Evolutionary conservation across 2,888 invertebrate species (phyloP).

Genomic region (Girardia tigrina): DNA sequence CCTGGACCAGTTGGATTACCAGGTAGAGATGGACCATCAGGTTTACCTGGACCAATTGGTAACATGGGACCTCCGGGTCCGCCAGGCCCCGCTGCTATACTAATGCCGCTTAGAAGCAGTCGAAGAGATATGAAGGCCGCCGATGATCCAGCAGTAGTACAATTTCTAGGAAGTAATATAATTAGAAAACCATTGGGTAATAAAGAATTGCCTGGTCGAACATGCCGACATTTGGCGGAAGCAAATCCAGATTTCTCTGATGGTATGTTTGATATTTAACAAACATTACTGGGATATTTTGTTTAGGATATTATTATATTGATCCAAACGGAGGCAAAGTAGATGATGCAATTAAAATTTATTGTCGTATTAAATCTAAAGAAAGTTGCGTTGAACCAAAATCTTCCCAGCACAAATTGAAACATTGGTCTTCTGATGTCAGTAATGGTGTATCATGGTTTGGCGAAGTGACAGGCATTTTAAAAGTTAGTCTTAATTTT

Average conservation of each 20-base stretch:
- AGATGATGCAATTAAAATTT: constrained; percentile 30
- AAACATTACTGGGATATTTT: background rate
- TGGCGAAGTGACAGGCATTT: background rate
- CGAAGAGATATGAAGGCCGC: background rate
- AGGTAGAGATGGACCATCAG: constrained; percentile 38
- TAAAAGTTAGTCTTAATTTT: background rate
- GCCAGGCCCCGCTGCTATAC: constrained; percentile 33
- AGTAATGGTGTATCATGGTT: constrained; percentile 19
- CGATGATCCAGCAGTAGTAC: background rate
- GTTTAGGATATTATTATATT: constrained; percentile 28
- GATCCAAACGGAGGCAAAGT: constrained; percentile 35
- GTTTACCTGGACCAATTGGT: constrained; percentile 37
- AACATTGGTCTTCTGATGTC: background rate
- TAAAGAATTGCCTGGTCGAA: background rate
- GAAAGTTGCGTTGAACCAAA: constrained; percentile 32
- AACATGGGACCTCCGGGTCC: constrained; percentile 36
- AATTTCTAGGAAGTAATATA: background rate
- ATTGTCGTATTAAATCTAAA: background rate
- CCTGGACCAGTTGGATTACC: constrained; percentile 37
- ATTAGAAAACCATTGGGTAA: background rate
- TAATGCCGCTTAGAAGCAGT: background rate
- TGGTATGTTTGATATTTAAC: background rate
- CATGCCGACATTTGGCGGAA: background rate
- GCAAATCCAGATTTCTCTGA: background rate
- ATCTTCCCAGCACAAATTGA: background rate